phyloP scores from a whole-genome alignment of 1,140 invertebrate genomes.

The Aricia agestis region DNA sequence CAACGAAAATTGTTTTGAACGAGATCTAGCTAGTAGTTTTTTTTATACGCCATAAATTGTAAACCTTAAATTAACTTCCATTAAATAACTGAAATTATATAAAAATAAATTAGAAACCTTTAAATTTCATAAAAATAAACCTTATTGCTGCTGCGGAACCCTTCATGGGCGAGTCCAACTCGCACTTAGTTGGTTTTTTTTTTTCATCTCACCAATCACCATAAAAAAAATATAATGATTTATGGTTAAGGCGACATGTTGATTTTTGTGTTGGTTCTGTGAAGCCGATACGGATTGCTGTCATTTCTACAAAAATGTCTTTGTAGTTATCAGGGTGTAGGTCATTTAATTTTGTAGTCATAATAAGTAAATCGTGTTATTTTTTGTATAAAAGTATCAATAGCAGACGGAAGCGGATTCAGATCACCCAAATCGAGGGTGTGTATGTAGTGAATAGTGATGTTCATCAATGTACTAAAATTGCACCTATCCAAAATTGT shows the following conservation, averaged over 20 bases:
- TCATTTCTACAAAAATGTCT: slow-evolving; percentile 75
- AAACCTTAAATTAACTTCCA: too few species aligned
- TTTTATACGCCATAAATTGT: too few species aligned
- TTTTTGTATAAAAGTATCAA: slow-evolving; percentile 59
- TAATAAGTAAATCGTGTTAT: slow-evolving; percentile 65
- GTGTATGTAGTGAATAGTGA: slow-evolving; percentile 72
- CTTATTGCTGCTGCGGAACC: too few species aligned
- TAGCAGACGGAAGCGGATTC: slow-evolving; percentile 67
- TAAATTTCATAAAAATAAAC: too few species aligned
- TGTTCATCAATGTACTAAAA: slow-evolving; percentile 65
- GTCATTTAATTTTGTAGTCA: slow-evolving; percentile 67
- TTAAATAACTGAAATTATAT: too few species aligned
- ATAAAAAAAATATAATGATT: too few species aligned
- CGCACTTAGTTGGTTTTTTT: too few species aligned
- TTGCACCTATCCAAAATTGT: slow-evolving; percentile 70
- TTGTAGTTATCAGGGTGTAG: slow-evolving; percentile 75
- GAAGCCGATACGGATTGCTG: slow-evolving; percentile 75
- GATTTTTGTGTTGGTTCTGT: slow-evolving; percentile 75
- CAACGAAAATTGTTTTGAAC: too few species aligned
- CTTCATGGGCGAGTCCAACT: too few species aligned
- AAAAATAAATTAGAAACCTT: too few species aligned
- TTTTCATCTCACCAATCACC: too few species aligned
- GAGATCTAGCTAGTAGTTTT: too few species aligned
- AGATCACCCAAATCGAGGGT: slow-evolving; percentile 70
- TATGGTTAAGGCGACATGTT: slow-evolving; percentile 76